These are phyloP conservation scores for Tetrao urogallus DNA, from an alignment of 2,113 vertebrate genomes.

Conservation along the genomic window DNA sequence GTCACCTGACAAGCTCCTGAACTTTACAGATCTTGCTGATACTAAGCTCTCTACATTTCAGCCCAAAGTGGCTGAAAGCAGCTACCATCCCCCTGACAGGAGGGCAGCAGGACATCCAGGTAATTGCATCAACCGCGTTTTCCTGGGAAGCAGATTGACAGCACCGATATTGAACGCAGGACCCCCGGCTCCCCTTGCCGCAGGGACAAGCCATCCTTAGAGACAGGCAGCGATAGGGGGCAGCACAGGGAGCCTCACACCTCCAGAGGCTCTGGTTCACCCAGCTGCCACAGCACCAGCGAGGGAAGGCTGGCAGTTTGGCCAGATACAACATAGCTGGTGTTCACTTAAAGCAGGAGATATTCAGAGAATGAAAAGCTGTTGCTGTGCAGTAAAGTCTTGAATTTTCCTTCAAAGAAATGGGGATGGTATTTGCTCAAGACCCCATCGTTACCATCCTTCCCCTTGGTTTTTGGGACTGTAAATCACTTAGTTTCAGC, in stretches of 20 bases:
- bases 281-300: slow-evolving; percentile 42
- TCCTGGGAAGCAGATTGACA: not conserved
- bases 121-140: not conserved
- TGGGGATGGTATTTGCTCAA: slow-evolving; percentile 34
- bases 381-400: slow-evolving; percentile 48
- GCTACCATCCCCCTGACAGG: not conserved
- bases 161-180: not conserved
- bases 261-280: not conserved
- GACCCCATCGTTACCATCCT: not conserved
- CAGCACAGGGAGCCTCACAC: not conserved
- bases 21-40: not conserved
- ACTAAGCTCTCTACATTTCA: not conserved
- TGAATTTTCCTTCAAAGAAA: slow-evolving; percentile 60
- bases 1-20: not conserved
- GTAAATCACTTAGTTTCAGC: not conserved
- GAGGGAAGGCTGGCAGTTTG: not conserved
- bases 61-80: not conserved
- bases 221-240: not conserved
- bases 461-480: slow-evolving; percentile 8
- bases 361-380: slow-evolving; percentile 45
- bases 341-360: slow-evolving; percentile 29
- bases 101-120: not conserved
- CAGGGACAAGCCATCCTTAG: fast-evolving
- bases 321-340: not conserved
- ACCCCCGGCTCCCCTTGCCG: not conserved